Evolutionary conservation across 2,113 vertebrate genomes (phyloP).

Genomic region (Thamnaconus septentrionalis): DNA sequence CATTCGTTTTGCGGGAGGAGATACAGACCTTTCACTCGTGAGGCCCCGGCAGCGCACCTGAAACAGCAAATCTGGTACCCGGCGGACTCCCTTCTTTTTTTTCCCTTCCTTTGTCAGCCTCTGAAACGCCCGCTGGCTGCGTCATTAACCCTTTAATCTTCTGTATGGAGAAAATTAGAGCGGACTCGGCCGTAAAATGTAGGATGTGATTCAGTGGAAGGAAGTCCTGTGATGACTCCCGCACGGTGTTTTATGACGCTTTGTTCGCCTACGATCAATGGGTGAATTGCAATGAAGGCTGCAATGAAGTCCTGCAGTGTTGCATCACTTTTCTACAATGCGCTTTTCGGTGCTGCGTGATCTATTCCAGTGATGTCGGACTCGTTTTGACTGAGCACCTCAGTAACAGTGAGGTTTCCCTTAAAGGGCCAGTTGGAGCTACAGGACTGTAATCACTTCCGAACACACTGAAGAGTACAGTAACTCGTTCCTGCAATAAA

Average conservation of each 20-base stretch:
- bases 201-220: conserved; percentile 32
- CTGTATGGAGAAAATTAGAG: conserved; percentile 32
- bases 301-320: no score
- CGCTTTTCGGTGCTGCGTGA: no score
- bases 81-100: conserved; percentile 18
- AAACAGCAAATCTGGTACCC: conserved; percentile 42
- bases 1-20: conserved; percentile 42
- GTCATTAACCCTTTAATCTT: conserved; percentile 44
- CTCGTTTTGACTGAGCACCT: no score
- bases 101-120: conserved; percentile 32
- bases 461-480: no score
- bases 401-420: no score
- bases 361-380: no score
- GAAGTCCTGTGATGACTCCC: conserved; percentile 11
- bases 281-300: no score
- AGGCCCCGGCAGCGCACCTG: conserved; percentile 37
- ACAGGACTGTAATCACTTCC: no score
- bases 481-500: no score
- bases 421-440: no score
- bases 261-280: conserved; percentile 12
- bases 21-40: conserved; percentile 23
- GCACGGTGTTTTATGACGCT: conserved; percentile 16
- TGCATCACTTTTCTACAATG: no score
- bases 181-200: conserved; percentile 27
- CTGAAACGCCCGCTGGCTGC: conserved; percentile 21